A percentile compares a stretch with the other conserved stretches of the same genome.
phyloP scores from a whole-genome alignment of 2,888 invertebrate species.

The Acleris holmiana region DNA sequence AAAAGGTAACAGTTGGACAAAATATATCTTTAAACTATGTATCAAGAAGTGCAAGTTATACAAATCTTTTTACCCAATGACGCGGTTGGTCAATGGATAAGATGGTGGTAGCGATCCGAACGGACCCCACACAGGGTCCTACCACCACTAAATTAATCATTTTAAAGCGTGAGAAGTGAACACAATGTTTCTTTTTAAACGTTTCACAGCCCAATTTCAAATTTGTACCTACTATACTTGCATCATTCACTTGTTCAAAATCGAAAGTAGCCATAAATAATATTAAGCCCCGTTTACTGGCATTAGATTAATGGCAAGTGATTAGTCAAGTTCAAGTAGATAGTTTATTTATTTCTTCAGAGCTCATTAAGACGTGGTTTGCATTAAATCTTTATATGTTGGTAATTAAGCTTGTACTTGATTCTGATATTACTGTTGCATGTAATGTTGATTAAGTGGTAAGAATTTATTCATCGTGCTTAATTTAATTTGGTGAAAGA shows the following conservation, averaged over 20 bases:
- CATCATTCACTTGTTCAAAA: conserved; percentile 24
- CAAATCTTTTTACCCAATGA: too few species aligned
- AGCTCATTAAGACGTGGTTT: conserved; percentile 34
- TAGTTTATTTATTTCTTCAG: conserved; percentile 31
- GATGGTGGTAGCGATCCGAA: too few species aligned
- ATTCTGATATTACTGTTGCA: conserved; percentile 27
- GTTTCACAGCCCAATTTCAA: background rate
- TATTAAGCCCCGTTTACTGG: conserved; percentile 28
- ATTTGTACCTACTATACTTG: conserved; percentile 16
- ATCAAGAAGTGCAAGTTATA: too few species aligned
- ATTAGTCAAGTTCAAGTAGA: conserved; percentile 33
- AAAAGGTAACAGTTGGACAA: too few species aligned
- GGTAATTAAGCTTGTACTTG: conserved; percentile 35
- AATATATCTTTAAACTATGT: too few species aligned
- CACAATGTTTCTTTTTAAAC: too few species aligned
- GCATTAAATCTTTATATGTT: conserved; percentile 34
- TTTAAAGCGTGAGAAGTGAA: too few species aligned
- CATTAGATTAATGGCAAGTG: conserved; percentile 30
- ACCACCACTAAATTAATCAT: too few species aligned
- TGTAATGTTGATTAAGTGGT: conserved; percentile 29
- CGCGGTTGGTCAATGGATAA: too few species aligned
- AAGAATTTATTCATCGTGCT: conserved; percentile 27
- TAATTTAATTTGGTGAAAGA: conserved; percentile 30
- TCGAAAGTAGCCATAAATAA: conserved; percentile 34
- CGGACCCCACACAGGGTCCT: too few species aligned